Conservation (phyloP, 2,888 invertebrate species). For the Pristionchus arcanus region DNA sequence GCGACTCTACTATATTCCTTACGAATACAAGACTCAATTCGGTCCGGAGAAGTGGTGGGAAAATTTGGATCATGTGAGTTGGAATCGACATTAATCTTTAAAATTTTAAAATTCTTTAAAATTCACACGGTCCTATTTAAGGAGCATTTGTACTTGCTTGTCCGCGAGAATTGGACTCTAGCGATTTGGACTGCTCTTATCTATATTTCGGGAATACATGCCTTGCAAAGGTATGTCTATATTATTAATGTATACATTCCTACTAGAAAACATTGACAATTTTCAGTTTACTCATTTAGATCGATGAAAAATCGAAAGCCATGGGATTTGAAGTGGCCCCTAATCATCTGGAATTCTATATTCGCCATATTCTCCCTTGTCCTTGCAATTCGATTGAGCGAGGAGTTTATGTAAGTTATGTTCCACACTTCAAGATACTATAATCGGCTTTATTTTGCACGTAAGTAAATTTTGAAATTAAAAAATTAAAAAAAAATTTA, state of each 20-base stretch:
- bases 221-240: conserved; percentile 75
- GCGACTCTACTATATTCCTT: conserved; percentile 67
- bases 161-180: conserved; percentile 65
- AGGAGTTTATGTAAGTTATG: conserved; percentile 2
- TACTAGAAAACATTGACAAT: too few species aligned
- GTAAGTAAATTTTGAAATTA: too few species aligned
- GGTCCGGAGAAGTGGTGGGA: conserved; percentile 58
- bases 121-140: neutral
- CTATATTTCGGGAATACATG: conserved; percentile 80
- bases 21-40: conserved; percentile 60
- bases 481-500: too few species aligned
- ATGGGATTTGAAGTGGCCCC: conserved; percentile 78
- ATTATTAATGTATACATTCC: too few species aligned
- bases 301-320: conserved; percentile 78
- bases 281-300: neutral
- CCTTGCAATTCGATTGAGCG: conserved; percentile 62
- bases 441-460: neutral
- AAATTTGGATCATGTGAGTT: neutral
- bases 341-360: conserved; percentile 80
- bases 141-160: conserved; percentile 55
- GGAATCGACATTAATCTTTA: neutral
- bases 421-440: neutral
- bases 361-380: conserved; percentile 80
- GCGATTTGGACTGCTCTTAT: conserved; percentile 74
- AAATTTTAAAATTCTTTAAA: neutral